Base-by-base conservation (phyloP, 2,113 vertebrate species). In the Phoxinus phoxinus region DNA sequence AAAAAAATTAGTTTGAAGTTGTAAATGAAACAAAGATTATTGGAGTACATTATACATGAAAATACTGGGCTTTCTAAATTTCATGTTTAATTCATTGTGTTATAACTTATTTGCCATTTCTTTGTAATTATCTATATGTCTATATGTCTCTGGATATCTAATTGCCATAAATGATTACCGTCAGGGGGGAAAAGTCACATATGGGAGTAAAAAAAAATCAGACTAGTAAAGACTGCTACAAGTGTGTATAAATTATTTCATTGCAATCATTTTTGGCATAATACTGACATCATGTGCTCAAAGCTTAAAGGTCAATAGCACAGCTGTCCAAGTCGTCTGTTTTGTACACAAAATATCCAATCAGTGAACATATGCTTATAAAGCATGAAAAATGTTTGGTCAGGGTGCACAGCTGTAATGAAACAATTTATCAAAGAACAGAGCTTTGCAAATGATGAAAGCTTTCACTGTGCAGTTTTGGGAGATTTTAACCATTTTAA, bases 261-360 rank as follows among this genome's bases (percentile, higher is more conserved):
- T 41, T 61, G 1, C 35, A 44, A 44, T 19, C 0, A 44, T 63
- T 80, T 63, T 81, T 80, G 77, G 59, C 59, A 65, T 30, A 81
- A 65, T 48, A 27, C 78, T 32, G 58, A 41, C 78, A 80, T 80
- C 77, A 65, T 48, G 25, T 63, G 9, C 41, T 63, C 25, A 19
- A n/a, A 74, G 71, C 19, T 80, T 80, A 44, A 80, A 80, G 35
- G 23, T 46, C 12, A 80, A 46, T 63, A 44, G 13, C 78, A 81
- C 78, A 81, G 78, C 59, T 48, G 59, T 30, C 78, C 19, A 17
- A 65, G 59, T 27, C 37, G 3, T 67, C 21, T 63, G n/a, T 65
- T 81, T 65, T 59, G 37, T 37, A 21, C n/a, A 21, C 19, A 46
- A 23, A 81, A 65, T 81, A 81, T 81, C 15, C 15, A 48, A 65